Percentiles rank a stretch among this genome's conserved stretches.
These are phyloP conservation scores for Drosophila nigromelanica DNA, from an alignment of 1,140 invertebrate genomes.

Conservation along the genomic window DNA sequence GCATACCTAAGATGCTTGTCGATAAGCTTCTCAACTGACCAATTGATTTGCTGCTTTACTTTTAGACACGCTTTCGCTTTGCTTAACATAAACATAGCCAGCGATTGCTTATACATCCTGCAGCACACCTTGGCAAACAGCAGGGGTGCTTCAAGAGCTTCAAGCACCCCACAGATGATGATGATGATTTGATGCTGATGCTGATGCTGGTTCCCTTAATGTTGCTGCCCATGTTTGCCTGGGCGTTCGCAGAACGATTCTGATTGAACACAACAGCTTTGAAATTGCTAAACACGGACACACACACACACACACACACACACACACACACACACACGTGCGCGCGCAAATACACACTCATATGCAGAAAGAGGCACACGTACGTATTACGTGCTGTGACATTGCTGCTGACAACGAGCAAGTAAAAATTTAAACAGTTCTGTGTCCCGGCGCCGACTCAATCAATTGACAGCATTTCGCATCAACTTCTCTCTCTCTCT, in stretches of 20 bases:
- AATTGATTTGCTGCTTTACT: neutral
- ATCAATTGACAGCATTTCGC: slow-evolving; percentile 68
- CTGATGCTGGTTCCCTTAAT: slow-evolving; percentile 14
- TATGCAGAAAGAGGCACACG: slow-evolving; percentile 47
- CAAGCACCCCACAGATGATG: slow-evolving; percentile 28
- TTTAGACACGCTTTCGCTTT: neutral
- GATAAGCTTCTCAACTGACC: neutral
- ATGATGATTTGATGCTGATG: slow-evolving; percentile 47
- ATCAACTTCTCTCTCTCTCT: slow-evolving; percentile 27
- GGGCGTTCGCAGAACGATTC: slow-evolving; percentile 53
- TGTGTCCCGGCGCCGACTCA: slow-evolving; percentile 44
- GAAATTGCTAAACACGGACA: slow-evolving; percentile 67
- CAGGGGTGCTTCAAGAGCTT: neutral
- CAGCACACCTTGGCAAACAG: slow-evolving; percentile 11
- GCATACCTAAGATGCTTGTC: neutral
- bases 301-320: slow-evolving; percentile 18
- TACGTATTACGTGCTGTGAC: slow-evolving; percentile 71
- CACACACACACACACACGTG: neutral
- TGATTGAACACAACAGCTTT: slow-evolving; percentile 81
- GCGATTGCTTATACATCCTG: slow-evolving; percentile 17
- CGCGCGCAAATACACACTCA: neutral
- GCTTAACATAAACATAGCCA: slow-evolving; percentile 21
- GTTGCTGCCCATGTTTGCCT: slow-evolving; percentile 34
- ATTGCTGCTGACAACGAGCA: slow-evolving; percentile 56
- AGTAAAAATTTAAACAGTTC: slow-evolving; percentile 76